Evolutionary conservation across 2,797 vertebrate species (phyloP).

Genomic region (Acanthis flammea): DNA sequence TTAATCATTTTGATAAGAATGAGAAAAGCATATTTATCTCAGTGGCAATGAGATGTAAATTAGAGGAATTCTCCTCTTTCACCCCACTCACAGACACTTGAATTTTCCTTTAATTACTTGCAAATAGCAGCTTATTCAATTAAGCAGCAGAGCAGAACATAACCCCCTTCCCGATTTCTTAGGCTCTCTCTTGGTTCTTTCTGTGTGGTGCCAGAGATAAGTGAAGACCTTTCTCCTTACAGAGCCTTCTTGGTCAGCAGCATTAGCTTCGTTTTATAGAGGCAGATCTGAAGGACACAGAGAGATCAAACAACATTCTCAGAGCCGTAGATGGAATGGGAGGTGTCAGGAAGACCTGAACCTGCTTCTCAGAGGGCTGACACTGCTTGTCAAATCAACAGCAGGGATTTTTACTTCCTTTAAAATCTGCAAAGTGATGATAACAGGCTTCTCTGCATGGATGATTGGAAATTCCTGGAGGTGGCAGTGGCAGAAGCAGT

Average conservation of each 20-base stretch:
- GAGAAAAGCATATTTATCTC: conserved; percentile 39
- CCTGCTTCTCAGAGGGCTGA: neutral
- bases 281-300: neutral
- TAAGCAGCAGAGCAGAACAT: neutral
- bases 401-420: neutral
- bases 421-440: neutral
- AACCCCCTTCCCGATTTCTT: neutral
- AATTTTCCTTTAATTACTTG: conserved; percentile 9
- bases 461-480: neutral
- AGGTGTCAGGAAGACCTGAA: neutral
- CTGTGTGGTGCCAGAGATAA: neutral
- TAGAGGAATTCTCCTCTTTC: conserved; percentile 27
- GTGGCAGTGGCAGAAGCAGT: neutral
- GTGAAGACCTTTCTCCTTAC: neutral
- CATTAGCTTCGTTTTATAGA: neutral
- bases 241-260: neutral
- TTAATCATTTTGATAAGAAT: conserved; percentile 34
- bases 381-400: neutral
- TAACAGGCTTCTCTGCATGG: neutral
- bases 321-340: neutral
- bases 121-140: conserved; percentile 37
- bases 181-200: neutral
- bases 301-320: neutral
- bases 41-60: conserved; percentile 19
- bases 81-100: neutral